Evolutionary conservation across 1,140 invertebrate species (phyloP), one percentile per base, ranked within the genome.

Genomic region (Drosophila fuyamai): DNA sequence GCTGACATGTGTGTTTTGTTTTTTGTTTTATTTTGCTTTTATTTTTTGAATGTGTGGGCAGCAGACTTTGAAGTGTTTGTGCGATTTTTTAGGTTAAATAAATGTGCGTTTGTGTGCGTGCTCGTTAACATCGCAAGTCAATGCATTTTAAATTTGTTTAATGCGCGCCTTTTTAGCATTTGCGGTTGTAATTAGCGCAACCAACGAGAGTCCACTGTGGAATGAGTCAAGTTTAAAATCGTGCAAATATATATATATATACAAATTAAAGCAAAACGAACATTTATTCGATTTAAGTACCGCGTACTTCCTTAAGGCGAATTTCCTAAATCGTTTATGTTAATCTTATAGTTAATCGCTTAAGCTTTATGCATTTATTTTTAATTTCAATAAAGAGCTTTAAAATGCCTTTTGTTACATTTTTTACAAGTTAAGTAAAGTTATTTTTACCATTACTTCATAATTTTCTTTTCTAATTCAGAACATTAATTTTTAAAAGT

Each of bases 131-230:
- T 55, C 58, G 71, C 74, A 82, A 86, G 82, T 85, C 82, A 85
- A 85, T 86, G 82, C 82, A 86, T 82, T 85, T 88, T 82, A 76
- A 86, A 88, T 88, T 88, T 79, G 75, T 86, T 86, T 73, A 85
- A 86, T 81, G 82, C 81, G 63, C 67, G 27, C 53, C 36, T 75
- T 74, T 75, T 75, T 32, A 36, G 67, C 78, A 76, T 86, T 85
- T 81, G 79, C 68, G 55, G 57, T 79, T 82, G 68, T 81, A 88
- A 86, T 86, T 86, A 86, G 63, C 82, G 71, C 57, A 13, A 36
- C 51, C 43, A 74, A 61, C 63, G 38, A 61, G 47, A 29, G 32
- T 38, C 40, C 47, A 74, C 38, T 48, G 57, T 47, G 18, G 35
- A 18, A 12, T 13, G n/a, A 32, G 35, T 13, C 29, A 8, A n/a